A percentile compares a stretch with the other conserved stretches of the same genome.
Conservation (phyloP, 2,888 invertebrate species). For the Lysandra bellargus region DNA sequence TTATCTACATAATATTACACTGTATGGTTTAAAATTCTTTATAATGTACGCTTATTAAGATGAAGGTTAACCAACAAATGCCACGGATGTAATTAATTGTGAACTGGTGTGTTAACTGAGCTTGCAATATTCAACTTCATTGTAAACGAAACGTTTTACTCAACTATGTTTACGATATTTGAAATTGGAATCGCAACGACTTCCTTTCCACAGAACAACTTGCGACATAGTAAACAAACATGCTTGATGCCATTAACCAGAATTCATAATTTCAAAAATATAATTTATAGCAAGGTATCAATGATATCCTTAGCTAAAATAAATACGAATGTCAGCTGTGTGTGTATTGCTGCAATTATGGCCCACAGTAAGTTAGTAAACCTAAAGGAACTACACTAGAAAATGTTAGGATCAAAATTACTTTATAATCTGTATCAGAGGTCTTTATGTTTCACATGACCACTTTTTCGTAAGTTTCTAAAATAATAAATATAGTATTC, state of each 20-base stretch:
- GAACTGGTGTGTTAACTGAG: background rate
- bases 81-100: conserved; percentile 25
- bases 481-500: background rate
- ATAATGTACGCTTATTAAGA: conserved; percentile 1
- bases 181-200: background rate
- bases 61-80: conserved; percentile 28
- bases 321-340: background rate
- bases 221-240: conserved; percentile 15
- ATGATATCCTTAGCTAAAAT: background rate
- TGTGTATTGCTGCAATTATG: background rate
- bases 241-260: background rate
- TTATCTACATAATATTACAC: background rate
- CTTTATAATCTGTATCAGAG: too few species aligned
- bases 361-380: background rate
- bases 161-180: background rate
- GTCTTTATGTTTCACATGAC: too few species aligned
- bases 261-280: conserved; percentile 6
- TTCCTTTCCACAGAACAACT: conserved; percentile 2
- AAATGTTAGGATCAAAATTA: background rate
- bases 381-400: background rate
- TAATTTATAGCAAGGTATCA: conserved; percentile 9
- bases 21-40: background rate
- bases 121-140: background rate
- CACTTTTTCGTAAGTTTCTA: too few species aligned
- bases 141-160: background rate